Conservation (phyloP, 2,888 invertebrate genomes). For the Cinara cedri region DNA sequence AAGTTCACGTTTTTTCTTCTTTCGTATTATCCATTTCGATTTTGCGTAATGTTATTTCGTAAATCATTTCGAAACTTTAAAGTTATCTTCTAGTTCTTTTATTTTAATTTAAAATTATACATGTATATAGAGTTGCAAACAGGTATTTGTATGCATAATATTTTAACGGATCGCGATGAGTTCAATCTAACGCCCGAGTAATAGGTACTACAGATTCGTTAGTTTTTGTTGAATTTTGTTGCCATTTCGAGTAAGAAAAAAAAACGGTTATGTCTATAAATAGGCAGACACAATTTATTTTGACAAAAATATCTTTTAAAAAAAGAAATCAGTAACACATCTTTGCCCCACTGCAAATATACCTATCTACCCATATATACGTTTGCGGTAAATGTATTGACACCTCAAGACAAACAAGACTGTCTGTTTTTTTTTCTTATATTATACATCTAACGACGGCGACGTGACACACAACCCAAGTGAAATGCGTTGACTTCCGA, state of each 20-base stretch:
- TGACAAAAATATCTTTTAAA: constrained; percentile 13
- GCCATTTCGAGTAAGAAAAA: background rate
- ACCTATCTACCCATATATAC: background rate
- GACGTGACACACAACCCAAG: constrained; percentile 46
- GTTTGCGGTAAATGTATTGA: constrained; percentile 28
- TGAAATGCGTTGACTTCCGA: constrained; percentile 46
- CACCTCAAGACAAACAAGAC: constrained; percentile 50
- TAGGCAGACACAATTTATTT: background rate
- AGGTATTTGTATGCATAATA: too few species aligned
- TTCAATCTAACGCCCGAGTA: background rate
- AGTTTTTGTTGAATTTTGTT: too few species aligned
- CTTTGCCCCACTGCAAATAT: constrained; percentile 4
- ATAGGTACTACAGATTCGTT: background rate
- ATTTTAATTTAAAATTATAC: too few species aligned
- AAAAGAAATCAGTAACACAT: constrained; percentile 27
- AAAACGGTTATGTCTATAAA: background rate
- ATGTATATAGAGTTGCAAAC: too few species aligned
- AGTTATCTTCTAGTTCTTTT: too few species aligned
- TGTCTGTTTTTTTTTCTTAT: constrained; percentile 16
- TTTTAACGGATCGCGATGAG: too few species aligned
- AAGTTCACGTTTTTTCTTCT: too few species aligned
- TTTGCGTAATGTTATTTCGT: too few species aligned
- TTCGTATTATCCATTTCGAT: too few species aligned
- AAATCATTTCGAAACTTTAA: too few species aligned
- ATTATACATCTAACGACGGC: constrained; percentile 16